A percentile compares a stretch with the other conserved stretches of the same genome.
Conservation (phyloP, 1,140 invertebrate genomes). For the Lethocerus indicus region DNA sequence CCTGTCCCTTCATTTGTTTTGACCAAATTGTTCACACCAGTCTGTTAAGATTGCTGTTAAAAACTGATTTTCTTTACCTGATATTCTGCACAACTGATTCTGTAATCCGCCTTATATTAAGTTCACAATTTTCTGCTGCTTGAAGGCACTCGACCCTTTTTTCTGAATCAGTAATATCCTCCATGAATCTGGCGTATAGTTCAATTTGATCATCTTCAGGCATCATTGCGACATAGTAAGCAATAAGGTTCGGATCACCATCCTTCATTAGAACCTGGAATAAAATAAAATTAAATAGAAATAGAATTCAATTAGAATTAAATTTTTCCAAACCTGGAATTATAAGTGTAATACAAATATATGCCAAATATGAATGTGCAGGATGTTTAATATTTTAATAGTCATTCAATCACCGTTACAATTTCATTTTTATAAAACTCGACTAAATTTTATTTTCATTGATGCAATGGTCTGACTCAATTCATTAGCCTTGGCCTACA, state of each 20-base stretch:
- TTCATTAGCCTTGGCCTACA: too few relatives aligned
- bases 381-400: too few relatives aligned
- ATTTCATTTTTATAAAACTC: too few relatives aligned
- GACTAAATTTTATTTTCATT: too few relatives aligned
- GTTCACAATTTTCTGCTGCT: slow-evolving; percentile 50
- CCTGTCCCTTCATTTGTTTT: not conserved
- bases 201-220: slow-evolving; percentile 48
- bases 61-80: slow-evolving; percentile 21
- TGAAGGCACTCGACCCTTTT: slow-evolving; percentile 38
- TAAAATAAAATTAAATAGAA: too few relatives aligned
- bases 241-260: slow-evolving; percentile 58
- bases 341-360: too few relatives aligned
- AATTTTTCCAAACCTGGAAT: too few relatives aligned
- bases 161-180: slow-evolving; percentile 43
- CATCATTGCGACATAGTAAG: slow-evolving; percentile 66
- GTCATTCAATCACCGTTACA: too few relatives aligned
- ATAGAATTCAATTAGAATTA: too few relatives aligned
- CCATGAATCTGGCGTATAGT: slow-evolving; percentile 63
- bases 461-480: too few relatives aligned
- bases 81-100: slow-evolving; percentile 68
- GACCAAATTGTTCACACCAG: too few relatives aligned
- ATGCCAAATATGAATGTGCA: too few relatives aligned
- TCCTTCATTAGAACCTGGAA: slow-evolving; percentile 50
- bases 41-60: not conserved
- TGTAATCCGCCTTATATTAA: slow-evolving; percentile 70